phyloP scores from a whole-genome alignment of 2,797 vertebrate species.

The Tauraco hartlaubi region DNA sequence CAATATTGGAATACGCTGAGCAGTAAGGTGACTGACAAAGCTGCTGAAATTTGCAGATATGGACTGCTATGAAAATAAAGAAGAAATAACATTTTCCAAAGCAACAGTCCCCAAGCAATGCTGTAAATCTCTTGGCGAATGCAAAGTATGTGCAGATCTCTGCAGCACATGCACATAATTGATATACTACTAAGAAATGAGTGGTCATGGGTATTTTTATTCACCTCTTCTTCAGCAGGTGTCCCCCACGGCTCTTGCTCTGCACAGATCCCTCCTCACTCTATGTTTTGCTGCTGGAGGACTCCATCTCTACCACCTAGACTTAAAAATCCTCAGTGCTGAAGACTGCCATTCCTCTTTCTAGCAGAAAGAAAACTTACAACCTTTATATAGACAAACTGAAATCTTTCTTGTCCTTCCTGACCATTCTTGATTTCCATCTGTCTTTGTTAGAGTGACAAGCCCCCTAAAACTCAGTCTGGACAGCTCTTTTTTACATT shows the following conservation, averaged over 20 bases:
- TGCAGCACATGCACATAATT: background rate
- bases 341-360: background rate
- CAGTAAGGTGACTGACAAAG: background rate
- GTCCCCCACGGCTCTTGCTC: background rate
- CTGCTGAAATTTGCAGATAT: background rate
- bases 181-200: background rate
- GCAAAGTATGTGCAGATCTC: background rate
- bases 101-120: background rate
- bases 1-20: background rate
- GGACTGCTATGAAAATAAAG: background rate
- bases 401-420: background rate
- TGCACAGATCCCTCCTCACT: background rate
- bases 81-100: background rate
- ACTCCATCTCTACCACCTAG: background rate
- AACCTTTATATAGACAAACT: background rate
- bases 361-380: background rate
- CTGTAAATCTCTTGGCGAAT: background rate
- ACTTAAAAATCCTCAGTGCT: background rate
- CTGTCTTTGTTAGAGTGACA: background rate
- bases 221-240: background rate
- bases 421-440: background rate
- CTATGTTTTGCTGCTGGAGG: accelerated
- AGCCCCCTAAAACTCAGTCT: background rate
- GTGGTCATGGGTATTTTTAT: background rate
- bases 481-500: background rate